Evolutionary conservation across 2,888 invertebrate species (phyloP), one percentile per base, ranked within the genome.

Genomic region (Gryllus longicercus): DNA sequence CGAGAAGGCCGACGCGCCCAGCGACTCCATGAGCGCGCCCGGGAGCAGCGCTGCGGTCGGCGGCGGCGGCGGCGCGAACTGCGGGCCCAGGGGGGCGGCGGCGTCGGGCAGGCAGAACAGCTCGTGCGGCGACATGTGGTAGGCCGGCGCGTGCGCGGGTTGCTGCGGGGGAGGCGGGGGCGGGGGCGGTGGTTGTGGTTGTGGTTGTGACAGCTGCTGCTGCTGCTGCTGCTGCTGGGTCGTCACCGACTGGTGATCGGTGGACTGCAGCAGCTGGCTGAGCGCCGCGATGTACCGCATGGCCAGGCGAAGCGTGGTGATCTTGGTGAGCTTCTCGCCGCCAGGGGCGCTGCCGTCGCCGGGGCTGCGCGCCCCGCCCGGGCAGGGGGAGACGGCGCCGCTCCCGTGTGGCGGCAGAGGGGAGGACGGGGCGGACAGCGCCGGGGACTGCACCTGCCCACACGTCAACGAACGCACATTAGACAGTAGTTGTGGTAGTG

Each of bases 221-320:
- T 4, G 63, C 2, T 2, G 63, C 63, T 4, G 63, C 11, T 5
- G 63, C 63, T 14, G n/a, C 5, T 4, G 8, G 5, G 63, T 5
- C 4, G 63, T 4, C 14, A 11, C 11, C 16, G 63, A 63, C 14
- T 0, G n/a, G n/a, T 3, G 63, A 11, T 12, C 63, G 5, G 63
- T 63, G 16, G 63, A 63, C n/a, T 63, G 63, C 63, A 63, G n/a
- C 3, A 63, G 63, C 5, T 63, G 63, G 5, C 63, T 63, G 4
- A 16, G 63, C 63, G 63, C 63, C n/a, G 63, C 63, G 63, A 63
- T 63, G 86, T 96, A 96, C 85, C 93, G 92, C 94, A 96, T 95
- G 50, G 96, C 96, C 82, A 96, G 88, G 51, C 95, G 89, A 77
- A 96, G 88, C 0, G 96, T 96, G 8, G 96, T 95, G 84, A 96